Percentiles rank a stretch among this genome's conserved stretches.
phyloP scores from a whole-genome alignment of 35 echinoderm and acorn worm genomes.

The Acanthaster planci region DNA sequence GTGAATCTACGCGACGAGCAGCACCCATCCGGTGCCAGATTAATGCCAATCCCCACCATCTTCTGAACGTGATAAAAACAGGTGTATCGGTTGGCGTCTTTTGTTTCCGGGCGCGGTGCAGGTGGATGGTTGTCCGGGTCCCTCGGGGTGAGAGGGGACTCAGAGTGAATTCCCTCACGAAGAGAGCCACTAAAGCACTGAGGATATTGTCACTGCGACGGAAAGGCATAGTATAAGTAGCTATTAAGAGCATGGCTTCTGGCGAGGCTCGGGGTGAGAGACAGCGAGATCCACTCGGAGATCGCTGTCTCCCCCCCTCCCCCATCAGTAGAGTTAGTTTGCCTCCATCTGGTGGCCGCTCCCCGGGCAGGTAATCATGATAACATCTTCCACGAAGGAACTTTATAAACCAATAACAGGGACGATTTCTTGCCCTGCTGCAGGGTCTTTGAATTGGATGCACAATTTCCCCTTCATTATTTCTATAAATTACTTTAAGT shows the following conservation, averaged over 20 bases:
- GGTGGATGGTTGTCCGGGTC: background rate
- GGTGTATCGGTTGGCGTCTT: slow-evolving; percentile 22
- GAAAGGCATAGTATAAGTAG: slow-evolving; percentile 16
- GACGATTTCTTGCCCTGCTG: too few relatives aligned
- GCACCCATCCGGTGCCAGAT: background rate
- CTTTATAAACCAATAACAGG: too few relatives aligned
- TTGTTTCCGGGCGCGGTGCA: background rate
- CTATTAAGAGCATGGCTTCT: background rate
- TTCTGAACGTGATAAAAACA: background rate
- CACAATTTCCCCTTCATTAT: too few relatives aligned
- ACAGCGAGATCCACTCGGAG: background rate
- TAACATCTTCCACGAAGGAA: too few relatives aligned
- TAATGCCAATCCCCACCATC: background rate
- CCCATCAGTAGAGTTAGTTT: too few relatives aligned
- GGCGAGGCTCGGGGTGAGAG: background rate
- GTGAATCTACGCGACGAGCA: background rate
- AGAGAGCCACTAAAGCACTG: background rate
- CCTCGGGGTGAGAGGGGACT: background rate
- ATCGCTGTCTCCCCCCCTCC: background rate
- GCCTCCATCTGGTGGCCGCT: too few relatives aligned
- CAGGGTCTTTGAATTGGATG: too few relatives aligned
- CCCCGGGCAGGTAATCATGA: too few relatives aligned
- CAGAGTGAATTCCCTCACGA: background rate
- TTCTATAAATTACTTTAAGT: too few relatives aligned
- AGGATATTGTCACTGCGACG: background rate